Evolutionary conservation across 2,888 invertebrate genomes (phyloP).

Genomic region (Cataglyphis altisquamis): DNA sequence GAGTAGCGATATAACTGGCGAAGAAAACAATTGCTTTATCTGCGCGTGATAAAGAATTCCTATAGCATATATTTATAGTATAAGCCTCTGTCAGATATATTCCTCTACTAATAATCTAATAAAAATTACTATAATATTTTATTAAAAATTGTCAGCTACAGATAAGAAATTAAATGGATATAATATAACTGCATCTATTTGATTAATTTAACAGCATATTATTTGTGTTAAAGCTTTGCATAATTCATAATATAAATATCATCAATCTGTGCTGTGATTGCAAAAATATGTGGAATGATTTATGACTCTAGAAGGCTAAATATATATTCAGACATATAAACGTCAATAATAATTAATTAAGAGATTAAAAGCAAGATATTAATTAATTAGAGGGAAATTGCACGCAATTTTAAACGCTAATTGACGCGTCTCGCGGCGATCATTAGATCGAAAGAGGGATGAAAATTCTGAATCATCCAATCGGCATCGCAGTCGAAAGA

Average conservation of each 20-base stretch:
- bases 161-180: background rate
- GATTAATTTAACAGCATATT: background rate
- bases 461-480: conserved; percentile 18
- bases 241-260: background rate
- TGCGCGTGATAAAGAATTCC: background rate
- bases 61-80: no score
- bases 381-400: conserved; percentile 31
- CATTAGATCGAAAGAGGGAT: conserved; percentile 24
- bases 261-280: background rate
- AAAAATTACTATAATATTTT: background rate
- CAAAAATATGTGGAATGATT: background rate
- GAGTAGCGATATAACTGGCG: background rate
- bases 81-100: background rate
- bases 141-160: background rate
- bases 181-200: background rate
- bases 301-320: background rate
- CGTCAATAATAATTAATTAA: conserved; percentile 33
- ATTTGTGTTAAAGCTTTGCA: background rate
- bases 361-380: background rate
- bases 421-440: conserved; percentile 29
- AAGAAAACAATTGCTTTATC: background rate
- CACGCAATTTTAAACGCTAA: conserved; percentile 5
- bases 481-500: conserved; percentile 32
- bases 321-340: conserved; percentile 2
- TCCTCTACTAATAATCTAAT: background rate